Conservation (phyloP, 2,888 invertebrate species). For the Philereme transversata region DNA sequence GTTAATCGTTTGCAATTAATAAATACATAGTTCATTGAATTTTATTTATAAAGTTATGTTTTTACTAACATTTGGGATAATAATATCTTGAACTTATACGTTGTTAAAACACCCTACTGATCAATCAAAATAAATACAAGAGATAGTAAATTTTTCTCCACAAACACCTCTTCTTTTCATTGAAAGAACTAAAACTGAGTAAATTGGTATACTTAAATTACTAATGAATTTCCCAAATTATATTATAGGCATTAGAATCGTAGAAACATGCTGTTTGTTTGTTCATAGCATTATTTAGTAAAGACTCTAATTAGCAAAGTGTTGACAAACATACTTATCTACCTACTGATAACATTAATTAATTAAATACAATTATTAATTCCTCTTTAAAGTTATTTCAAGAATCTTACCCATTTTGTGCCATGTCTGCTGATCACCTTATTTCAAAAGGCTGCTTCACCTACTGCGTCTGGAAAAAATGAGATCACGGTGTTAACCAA, state of each 20-base stretch:
- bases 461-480: slow-evolving; percentile 35
- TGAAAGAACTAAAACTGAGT: too few species aligned
- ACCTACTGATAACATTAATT: neutral
- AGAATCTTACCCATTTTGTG: slow-evolving; percentile 70
- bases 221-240: neutral
- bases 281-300: neutral
- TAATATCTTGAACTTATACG: too few species aligned
- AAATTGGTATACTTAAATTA: too few species aligned
- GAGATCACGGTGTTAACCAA: slow-evolving; percentile 26
- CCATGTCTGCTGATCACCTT: slow-evolving; percentile 53
- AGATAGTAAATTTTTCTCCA: too few species aligned
- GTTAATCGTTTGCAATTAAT: too few species aligned
- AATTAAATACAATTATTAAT: neutral
- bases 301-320: neutral
- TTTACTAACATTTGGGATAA: too few species aligned
- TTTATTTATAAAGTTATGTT: too few species aligned
- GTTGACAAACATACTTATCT: neutral
- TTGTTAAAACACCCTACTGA: too few species aligned
- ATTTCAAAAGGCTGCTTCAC: slow-evolving; percentile 23
- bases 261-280: too few species aligned
- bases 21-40: too few species aligned
- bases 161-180: too few species aligned
- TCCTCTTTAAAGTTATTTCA: neutral
- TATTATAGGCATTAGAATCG: slow-evolving; percentile 3
- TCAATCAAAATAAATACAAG: too few species aligned